phyloP scores from a whole-genome alignment of 2,797 vertebrate species.

The Lutjanus campechanus region DNA sequence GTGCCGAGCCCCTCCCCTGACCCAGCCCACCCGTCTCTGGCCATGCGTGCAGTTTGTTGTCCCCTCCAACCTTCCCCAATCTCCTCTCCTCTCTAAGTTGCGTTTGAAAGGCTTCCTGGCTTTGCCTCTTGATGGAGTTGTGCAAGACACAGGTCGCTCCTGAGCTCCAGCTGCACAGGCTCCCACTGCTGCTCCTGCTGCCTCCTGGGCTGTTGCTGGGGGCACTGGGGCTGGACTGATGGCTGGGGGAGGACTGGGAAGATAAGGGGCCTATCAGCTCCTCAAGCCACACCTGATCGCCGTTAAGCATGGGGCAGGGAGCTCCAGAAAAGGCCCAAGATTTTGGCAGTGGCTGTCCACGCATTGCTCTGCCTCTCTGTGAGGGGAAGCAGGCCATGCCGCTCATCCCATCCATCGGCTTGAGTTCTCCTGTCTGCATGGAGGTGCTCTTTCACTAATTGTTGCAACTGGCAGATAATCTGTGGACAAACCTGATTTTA shows the following conservation, averaged over 20 bases:
- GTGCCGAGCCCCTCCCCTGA: slow-evolving; percentile 60
- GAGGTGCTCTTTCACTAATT: slow-evolving; percentile 57
- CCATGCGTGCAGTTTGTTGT: slow-evolving; percentile 53
- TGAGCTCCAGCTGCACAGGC: slow-evolving; percentile 73
- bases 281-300: slow-evolving; percentile 66
- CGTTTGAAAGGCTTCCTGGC: slow-evolving; percentile 67
- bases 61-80: slow-evolving; percentile 47
- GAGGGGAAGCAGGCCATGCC: slow-evolving; percentile 21
- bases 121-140: slow-evolving; percentile 76
- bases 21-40: slow-evolving; percentile 34
- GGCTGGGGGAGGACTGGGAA: slow-evolving; percentile 51
- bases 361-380: slow-evolving; percentile 29
- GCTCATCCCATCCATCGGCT: slow-evolving; percentile 46
- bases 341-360: background rate
- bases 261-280: slow-evolving; percentile 51
- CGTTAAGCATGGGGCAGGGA: slow-evolving; percentile 16
- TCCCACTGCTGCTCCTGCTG: slow-evolving; percentile 75
- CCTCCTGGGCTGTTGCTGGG: slow-evolving; percentile 52
- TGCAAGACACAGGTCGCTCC: slow-evolving; percentile 68
- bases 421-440: slow-evolving; percentile 24
- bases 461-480: slow-evolving; percentile 63
- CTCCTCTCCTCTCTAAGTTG: slow-evolving; percentile 51
- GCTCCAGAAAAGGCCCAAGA: slow-evolving; percentile 28
- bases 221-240: slow-evolving; percentile 49
- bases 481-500: slow-evolving; percentile 69